A percentile compares a stretch with the other conserved stretches of the same genome.
phyloP scores from a whole-genome alignment of 2,113 vertebrate genomes.

The Empidonax alnorum region DNA sequence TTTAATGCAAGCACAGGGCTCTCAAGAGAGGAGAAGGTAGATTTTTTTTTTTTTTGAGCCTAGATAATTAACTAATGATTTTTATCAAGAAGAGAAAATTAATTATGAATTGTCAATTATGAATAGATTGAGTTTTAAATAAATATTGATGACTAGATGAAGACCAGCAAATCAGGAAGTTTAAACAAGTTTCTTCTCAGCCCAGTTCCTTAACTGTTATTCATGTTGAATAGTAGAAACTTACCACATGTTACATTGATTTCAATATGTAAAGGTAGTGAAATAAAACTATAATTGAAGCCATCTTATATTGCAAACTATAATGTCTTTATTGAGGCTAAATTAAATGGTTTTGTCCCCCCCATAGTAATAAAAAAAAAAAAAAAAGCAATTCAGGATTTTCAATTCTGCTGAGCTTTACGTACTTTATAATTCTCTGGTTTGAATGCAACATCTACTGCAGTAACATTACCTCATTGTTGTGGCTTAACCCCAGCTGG shows the following conservation, averaged over 20 bases:
- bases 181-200: not conserved
- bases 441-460: not conserved
- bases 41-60: not conserved
- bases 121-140: not conserved
- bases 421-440: not conserved
- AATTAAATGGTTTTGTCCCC: not conserved
- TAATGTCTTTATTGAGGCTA: not conserved
- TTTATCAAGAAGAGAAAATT: not conserved
- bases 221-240: not conserved
- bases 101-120: not conserved
- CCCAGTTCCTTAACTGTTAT: not conserved
- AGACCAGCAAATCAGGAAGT: not conserved
- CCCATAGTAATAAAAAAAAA: not conserved
- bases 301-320: not conserved
- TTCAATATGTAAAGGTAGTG: not conserved
- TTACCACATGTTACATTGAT: not conserved
- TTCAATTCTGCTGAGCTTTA: not conserved
- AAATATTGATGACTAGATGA: not conserved
- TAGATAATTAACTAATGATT: not conserved
- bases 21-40: accelerated
- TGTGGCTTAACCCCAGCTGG: not conserved
- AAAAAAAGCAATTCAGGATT: not conserved
- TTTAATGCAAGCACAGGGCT: not conserved
- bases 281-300: not conserved
- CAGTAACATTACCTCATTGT: not conserved